Conservation (phyloP, 1,140 invertebrate species). For the Formica selysi region DNA sequence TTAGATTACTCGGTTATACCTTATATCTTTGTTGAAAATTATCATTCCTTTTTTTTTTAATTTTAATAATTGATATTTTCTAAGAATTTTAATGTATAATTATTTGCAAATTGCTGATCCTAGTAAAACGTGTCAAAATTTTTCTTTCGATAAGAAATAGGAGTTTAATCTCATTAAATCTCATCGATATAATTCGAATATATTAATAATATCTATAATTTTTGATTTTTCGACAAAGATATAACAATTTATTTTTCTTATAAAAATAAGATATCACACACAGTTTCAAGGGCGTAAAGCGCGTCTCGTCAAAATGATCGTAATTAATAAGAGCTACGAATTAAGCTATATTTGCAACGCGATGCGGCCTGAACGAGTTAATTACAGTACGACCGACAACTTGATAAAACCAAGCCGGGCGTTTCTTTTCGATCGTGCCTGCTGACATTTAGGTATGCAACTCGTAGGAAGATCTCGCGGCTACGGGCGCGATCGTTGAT, state of each 20-base stretch:
- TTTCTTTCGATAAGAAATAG: neutral
- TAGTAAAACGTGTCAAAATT: neutral
- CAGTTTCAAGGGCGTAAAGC: neutral
- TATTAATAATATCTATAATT: neutral
- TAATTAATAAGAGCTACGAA: constrained; percentile 14
- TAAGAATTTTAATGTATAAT: neutral
- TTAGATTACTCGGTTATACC: neutral
- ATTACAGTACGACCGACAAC: constrained; percentile 6
- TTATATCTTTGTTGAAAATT: neutral
- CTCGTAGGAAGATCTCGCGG: constrained; percentile 19
- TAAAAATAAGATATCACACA: neutral
- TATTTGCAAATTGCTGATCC: neutral
- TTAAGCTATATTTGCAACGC: neutral
- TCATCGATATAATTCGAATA: neutral
- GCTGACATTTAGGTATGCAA: constrained; percentile 46
- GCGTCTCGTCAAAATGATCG: neutral
- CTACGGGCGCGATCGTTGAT: constrained; percentile 55
- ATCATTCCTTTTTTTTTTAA: neutral
- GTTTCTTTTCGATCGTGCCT: constrained; percentile 27
- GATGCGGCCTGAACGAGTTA: neutral
- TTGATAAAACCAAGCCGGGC: neutral
- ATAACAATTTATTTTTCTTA: neutral
- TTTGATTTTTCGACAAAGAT: neutral
- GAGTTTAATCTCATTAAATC: neutral
- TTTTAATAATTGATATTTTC: neutral